Conservation (phyloP, 2,888 invertebrate species). For the Watsonalla binaria region DNA sequence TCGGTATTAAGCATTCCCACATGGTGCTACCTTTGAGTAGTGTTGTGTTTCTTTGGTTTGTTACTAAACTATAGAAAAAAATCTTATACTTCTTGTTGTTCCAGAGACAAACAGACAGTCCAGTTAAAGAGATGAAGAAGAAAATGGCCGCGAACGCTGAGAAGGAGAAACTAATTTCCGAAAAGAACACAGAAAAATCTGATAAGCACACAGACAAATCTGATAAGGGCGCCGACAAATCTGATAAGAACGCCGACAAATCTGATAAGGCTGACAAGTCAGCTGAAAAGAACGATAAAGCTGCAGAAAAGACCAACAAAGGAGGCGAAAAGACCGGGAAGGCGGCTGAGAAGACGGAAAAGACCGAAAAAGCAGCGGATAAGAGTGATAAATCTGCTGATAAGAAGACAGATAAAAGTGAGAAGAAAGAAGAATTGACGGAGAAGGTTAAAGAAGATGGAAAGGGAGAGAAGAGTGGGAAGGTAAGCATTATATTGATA, state of each 20-base stretch:
- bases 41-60: too few species aligned
- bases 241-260: constrained; percentile 6
- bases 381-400: constrained; percentile 15
- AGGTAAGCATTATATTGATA: constrained; percentile 32
- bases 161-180: constrained; percentile 57
- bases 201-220: constrained; percentile 27
- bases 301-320: constrained; percentile 4
- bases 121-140: constrained; percentile 70
- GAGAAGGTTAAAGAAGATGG: constrained; percentile 33
- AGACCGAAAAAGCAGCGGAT: constrained; percentile 15
- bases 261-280: constrained; percentile 14
- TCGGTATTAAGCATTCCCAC: too few species aligned
- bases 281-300: constrained; percentile 18
- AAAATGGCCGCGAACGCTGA: constrained; percentile 66
- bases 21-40: too few species aligned
- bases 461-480: constrained; percentile 46
- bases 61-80: too few species aligned
- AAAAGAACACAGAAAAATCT: constrained; percentile 33
- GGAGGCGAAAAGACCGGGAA: constrained; percentile 17
- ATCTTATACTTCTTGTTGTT: neutral
- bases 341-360: constrained; percentile 17
- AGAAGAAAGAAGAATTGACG: constrained; percentile 18
- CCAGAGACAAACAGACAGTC: constrained; percentile 54
- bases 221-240: constrained; percentile 22
- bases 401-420: constrained; percentile 17